Evolutionary conservation across 1,140 invertebrate species (phyloP), one percentile per base, ranked within the genome.

Genomic region (Palaemon carinicauda): DNA sequence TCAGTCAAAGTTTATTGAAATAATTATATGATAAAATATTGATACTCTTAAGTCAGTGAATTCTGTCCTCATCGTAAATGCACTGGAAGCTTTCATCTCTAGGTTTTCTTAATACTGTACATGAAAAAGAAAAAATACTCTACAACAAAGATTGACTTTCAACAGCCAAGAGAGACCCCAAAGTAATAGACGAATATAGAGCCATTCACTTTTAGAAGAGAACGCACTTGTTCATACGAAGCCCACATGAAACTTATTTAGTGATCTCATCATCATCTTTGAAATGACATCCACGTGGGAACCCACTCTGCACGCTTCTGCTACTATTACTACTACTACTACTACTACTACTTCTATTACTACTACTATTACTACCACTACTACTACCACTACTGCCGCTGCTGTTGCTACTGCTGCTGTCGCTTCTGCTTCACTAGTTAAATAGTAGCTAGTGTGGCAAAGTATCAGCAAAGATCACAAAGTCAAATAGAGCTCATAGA

Each of bases 361-460:
- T 7, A 41, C 3, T 41, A 41, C 41, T 41, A 41, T 41, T 41
- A 12, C 33, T 15, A 51, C 19, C 24, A 14, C 33, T 51, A 15
- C 73, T 51, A 80, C 51, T 80, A 54, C 78, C 60, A 24, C 53
- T 80, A 14, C 15, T 31, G n/a, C 54, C 17, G 54, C n/a, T 56
- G 24, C 53, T 60, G 31, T 15, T 80, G 52, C 52, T 14, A 80
- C 24, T 33, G 12, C n/a, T 60, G 41, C 56, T 80, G 31, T 52
- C 24, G 27, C 54, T 31, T 5, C 53, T 33, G 53, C 78, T 80
- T 80, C 54, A 80, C 78, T 80, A 80, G 78, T 80, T 53, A 3
- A 52, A 27, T 29, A 27, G 21, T 60, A 60, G 78, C 54, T 41
- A 80, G 53, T 80, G 78, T 80, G 54, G 54, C 78, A 31, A 41